These are phyloP conservation scores for Bombyx mandarina DNA, from an alignment of 1,140 invertebrate genomes.

Conservation along the genomic window DNA sequence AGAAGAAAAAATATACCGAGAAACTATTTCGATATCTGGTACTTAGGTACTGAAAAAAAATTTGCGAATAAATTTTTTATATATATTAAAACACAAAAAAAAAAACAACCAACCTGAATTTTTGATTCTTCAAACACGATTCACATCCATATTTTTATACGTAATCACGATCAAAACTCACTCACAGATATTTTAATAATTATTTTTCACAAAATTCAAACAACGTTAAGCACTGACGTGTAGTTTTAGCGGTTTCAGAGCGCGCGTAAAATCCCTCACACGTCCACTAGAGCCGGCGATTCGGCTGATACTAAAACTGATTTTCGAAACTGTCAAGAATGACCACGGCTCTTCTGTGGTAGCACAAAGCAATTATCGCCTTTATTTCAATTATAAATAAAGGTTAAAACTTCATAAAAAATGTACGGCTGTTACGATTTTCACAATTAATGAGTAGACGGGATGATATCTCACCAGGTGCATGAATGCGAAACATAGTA, in stretches of 20 bases:
- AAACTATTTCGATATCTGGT: too few relatives aligned
- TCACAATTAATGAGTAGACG: too few relatives aligned
- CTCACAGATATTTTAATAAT: background rate
- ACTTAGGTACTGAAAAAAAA: background rate
- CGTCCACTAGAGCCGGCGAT: slow-evolving; percentile 8
- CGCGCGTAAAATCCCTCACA: background rate
- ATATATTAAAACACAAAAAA: background rate
- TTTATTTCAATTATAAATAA: too few relatives aligned
- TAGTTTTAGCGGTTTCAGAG: slow-evolving; percentile 13
- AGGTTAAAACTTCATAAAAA: too few relatives aligned
- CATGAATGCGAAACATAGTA: too few relatives aligned
- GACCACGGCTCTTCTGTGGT: too few relatives aligned
- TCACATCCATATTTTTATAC: background rate
- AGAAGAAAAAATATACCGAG: too few relatives aligned
- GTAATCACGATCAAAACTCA: background rate
- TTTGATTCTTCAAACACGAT: background rate
- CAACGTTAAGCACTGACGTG: slow-evolving; percentile 6
- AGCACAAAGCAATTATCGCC: too few relatives aligned
- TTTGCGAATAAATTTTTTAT: background rate
- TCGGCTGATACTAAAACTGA: slow-evolving; percentile 9
- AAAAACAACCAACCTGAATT: background rate
- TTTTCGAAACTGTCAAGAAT: slow-evolving; percentile 1
- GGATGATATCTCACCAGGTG: too few relatives aligned
- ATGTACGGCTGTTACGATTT: too few relatives aligned
- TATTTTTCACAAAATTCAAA: background rate